phyloP scores from a whole-genome alignment of 64 coral and sea anemone species.

The Pocillopora damicornis region DNA sequence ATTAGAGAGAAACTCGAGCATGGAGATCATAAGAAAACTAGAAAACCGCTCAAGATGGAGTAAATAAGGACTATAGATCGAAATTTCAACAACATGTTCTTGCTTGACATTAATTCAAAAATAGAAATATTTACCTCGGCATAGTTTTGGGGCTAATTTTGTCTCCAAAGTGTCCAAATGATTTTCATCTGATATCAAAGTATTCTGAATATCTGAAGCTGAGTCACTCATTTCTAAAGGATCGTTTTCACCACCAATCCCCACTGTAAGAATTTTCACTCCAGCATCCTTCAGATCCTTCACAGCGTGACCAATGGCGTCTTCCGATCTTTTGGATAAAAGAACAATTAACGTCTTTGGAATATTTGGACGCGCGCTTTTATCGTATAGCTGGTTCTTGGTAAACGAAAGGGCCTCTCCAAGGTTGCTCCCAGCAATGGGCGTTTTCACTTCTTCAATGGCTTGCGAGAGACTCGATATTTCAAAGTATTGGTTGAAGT shows the following conservation, averaged over 20 bases:
- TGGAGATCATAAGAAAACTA: too few relatives aligned
- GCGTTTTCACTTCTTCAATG: slow-evolving; percentile 6
- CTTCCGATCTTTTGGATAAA: slow-evolving; percentile 1
- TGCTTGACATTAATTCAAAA: too few relatives aligned
- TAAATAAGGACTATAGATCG: too few relatives aligned
- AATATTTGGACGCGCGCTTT: slow-evolving; percentile 33
- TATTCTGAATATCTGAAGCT: slow-evolving; percentile 16
- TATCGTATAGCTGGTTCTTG: slow-evolving; percentile 46
- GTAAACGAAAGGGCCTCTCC: slow-evolving; percentile 22
- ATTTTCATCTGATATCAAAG: neutral
- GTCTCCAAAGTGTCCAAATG: neutral
- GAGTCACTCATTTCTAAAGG: slow-evolving; percentile 29
- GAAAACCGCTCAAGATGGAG: too few relatives aligned
- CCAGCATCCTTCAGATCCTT: slow-evolving; percentile 23
- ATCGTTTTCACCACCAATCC: neutral
- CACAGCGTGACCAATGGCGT: neutral
- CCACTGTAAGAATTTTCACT: slow-evolving; percentile 35
- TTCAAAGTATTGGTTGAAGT: slow-evolving; percentile 45
- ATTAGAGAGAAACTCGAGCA: too few relatives aligned
- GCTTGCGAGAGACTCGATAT: neutral
- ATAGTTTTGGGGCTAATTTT: slow-evolving; percentile 20
- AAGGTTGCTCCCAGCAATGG: slow-evolving; percentile 16
- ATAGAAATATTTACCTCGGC: slow-evolving; percentile 2
- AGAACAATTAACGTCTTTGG: slow-evolving; percentile 44
- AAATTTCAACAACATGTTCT: too few relatives aligned